These are phyloP conservation scores for Spea multiplicata DNA, from an alignment of 2,113 vertebrate species.

Conservation along the genomic window DNA sequence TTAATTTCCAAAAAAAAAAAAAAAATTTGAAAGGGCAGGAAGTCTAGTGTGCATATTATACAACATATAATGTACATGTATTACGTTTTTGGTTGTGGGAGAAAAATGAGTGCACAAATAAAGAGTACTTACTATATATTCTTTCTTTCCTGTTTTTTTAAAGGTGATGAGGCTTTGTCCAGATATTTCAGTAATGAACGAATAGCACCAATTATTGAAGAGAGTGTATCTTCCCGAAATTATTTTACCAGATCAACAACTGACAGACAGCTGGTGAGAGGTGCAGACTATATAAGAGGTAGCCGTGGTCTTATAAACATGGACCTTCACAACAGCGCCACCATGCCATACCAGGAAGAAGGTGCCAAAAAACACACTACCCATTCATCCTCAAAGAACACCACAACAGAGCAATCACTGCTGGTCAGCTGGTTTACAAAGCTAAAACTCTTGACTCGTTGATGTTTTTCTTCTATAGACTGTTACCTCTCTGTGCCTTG, in stretches of 20 bases:
- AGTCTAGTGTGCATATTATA: no score
- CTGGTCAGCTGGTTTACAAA: constrained; percentile 83
- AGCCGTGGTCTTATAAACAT: constrained; percentile 77
- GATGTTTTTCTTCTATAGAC: constrained; percentile 59
- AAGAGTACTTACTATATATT: background rate
- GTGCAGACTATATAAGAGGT: constrained; percentile 85
- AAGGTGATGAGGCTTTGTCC: constrained; percentile 78
- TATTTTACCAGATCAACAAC: constrained; percentile 68
- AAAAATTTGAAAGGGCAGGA: no score
- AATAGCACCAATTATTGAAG: constrained; percentile 84
- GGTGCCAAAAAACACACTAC: constrained; percentile 63
- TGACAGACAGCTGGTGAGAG: constrained; percentile 75
- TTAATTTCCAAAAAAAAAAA: no score
- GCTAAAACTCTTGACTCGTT: constrained; percentile 86
- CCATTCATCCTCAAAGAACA: constrained; percentile 54
- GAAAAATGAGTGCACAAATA: no score
- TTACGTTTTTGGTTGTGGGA: no score
- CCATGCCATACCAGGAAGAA: constrained; percentile 83
- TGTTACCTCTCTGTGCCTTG: constrained; percentile 66
- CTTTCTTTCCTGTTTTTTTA: background rate
- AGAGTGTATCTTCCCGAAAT: constrained; percentile 64
- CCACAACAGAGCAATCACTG: constrained; percentile 77
- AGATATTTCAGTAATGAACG: constrained; percentile 90
- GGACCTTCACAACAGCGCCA: constrained; percentile 83
- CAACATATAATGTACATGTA: no score